Percentiles rank a stretch among this genome's conserved stretches.
Evolutionary conservation across 2,113 vertebrate genomes (phyloP).

Genomic region (Esox niger): DNA sequence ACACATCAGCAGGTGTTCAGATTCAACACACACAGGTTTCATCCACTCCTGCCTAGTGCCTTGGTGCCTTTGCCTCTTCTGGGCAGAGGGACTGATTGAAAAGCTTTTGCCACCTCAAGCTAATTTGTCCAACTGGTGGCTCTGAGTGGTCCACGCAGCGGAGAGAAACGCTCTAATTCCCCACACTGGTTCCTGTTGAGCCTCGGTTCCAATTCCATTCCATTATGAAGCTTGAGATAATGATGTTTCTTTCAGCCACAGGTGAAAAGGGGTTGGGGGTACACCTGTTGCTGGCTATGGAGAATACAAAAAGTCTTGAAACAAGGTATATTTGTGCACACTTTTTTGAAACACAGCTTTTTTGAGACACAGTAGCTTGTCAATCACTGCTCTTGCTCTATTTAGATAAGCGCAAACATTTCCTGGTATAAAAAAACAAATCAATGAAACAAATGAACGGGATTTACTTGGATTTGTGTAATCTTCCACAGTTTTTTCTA

Average conservation of each 20-base stretch:
- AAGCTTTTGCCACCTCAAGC: constrained; percentile 54
- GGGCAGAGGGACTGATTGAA: constrained; percentile 19
- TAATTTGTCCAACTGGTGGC: constrained; percentile 20
- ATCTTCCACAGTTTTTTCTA: neutral
- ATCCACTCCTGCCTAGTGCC: too few species aligned
- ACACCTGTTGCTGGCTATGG: neutral
- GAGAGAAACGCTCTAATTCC: constrained; percentile 29
- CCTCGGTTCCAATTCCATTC: constrained; percentile 16
- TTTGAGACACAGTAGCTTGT: too few species aligned
- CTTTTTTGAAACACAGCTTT: too few species aligned
- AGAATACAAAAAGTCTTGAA: too few species aligned
- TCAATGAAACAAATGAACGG: too few species aligned
- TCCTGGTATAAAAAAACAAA: too few species aligned
- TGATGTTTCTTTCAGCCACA: constrained; percentile 11
- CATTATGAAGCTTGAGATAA: constrained; percentile 36
- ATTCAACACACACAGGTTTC: too few species aligned
- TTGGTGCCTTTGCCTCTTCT: too few species aligned
- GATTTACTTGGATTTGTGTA: too few species aligned
- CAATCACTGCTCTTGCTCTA: too few species aligned
- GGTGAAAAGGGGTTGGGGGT: neutral
- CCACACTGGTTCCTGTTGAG: constrained; percentile 29
- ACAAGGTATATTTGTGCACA: too few species aligned
- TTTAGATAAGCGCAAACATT: too few species aligned
- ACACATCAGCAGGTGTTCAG: constrained; percentile 23
- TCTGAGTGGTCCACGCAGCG: constrained; percentile 7